Evolutionary conservation across 2,888 invertebrate genomes (phyloP).

Genomic region (Lepidocyrtinus sp.): DNA sequence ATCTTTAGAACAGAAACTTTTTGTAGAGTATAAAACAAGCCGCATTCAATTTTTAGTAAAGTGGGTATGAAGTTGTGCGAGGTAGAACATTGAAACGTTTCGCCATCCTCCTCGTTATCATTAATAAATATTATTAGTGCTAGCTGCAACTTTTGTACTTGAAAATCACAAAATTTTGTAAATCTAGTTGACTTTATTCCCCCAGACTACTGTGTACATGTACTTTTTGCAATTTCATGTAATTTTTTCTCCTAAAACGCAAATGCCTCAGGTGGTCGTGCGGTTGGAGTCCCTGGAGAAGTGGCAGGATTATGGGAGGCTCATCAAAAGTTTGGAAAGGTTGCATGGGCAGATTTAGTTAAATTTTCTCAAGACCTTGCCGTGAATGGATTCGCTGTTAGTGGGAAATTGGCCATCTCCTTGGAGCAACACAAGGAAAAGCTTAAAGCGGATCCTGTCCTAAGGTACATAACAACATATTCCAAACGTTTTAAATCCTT

Average conservation of each 20-base stretch:
- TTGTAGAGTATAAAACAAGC: neutral
- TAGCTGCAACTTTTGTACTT: neutral
- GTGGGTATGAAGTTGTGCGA: neutral
- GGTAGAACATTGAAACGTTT: neutral
- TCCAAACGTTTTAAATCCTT: slow-evolving; percentile 16
- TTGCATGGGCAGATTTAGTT: slow-evolving; percentile 78
- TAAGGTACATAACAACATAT: slow-evolving; percentile 68
- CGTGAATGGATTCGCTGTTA: slow-evolving; percentile 72
- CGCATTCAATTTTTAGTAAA: neutral
- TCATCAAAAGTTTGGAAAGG: slow-evolving; percentile 81
- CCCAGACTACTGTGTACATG: neutral
- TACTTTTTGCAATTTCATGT: neutral
- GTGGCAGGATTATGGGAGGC: slow-evolving; percentile 87
- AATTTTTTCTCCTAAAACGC: neutral
- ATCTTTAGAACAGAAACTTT: neutral
- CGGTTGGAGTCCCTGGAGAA: slow-evolving; percentile 93
- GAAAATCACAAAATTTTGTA: neutral
- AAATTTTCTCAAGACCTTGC: slow-evolving; percentile 73
- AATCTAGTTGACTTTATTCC: neutral
- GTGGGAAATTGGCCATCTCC: slow-evolving; percentile 67
- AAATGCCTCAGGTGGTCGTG: slow-evolving; percentile 74
- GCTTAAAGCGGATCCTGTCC: slow-evolving; percentile 64
- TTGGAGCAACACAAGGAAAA: slow-evolving; percentile 56
- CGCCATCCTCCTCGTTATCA: neutral
- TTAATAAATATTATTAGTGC: neutral